Percentiles rank a stretch among this genome's conserved stretches.
These are phyloP conservation scores for Euwallacea fornicatus DNA, from an alignment of 1,140 invertebrate species.

Conservation along the genomic window DNA sequence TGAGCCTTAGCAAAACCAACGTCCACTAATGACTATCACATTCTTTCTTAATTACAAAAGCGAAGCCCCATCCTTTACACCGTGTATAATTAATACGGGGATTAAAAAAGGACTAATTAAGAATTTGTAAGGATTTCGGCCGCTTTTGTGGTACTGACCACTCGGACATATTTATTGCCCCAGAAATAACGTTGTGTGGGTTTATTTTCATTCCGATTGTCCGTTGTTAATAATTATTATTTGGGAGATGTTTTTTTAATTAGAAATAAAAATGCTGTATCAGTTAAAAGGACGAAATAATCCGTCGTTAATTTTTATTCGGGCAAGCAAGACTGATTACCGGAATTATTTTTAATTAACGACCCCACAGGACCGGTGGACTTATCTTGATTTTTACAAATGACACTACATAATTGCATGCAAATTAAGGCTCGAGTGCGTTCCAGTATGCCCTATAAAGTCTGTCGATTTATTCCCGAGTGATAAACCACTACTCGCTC, in stretches of 20 bases:
- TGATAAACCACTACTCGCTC: too few species aligned
- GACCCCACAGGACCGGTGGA: neutral
- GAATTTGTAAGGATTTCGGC: conserved; percentile 23
- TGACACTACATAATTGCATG: conserved; percentile 36
- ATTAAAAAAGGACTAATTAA: conserved; percentile 29
- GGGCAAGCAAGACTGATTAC: conserved; percentile 12
- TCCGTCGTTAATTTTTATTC: neutral
- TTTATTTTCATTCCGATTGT: neutral
- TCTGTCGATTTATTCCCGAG: too few species aligned
- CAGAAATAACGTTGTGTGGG: neutral
- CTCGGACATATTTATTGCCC: conserved; percentile 27
- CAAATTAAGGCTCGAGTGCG: conserved; percentile 13
- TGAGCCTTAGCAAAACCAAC: neutral
- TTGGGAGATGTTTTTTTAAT: neutral
- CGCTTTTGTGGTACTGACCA: conserved; percentile 20
- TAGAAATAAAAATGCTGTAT: neutral
- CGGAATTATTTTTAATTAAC: conserved; percentile 27
- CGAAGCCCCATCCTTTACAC: conserved; percentile 18
- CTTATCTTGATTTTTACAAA: conserved; percentile 32
- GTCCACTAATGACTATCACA: conserved; percentile 24
- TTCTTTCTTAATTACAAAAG: conserved; percentile 20
- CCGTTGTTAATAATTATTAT: neutral
- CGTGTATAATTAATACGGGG: conserved; percentile 30
- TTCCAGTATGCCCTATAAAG: too few species aligned
- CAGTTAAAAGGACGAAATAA: neutral